Evolutionary conservation across 1,140 invertebrate genomes (phyloP), one percentile per base, ranked within the genome.

Genomic region (Drosophila suzukii): DNA sequence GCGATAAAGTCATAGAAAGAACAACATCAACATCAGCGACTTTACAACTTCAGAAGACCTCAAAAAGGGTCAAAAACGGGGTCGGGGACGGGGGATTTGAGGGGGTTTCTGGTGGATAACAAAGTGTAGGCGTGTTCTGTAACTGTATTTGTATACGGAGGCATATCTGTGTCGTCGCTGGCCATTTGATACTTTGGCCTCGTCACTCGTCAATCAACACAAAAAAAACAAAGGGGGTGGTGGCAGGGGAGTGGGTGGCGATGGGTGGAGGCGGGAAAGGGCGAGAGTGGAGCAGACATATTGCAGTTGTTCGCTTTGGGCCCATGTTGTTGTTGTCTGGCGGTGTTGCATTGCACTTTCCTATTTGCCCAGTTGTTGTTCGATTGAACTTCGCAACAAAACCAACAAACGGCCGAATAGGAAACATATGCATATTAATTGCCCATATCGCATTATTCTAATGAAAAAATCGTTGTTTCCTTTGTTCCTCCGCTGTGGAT

Each of bases 391-490:
- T 74, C 57, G 58, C 44, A 57, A 43, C 51, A 57, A 71, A 39
- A 56, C 36, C 65, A 58, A 71, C 67, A 71, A 58, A 71, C 15
- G 51, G 17, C 36, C 49, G 62, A 55, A 80, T 70, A 57, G 54
- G 61, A 86, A 88, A 83, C 83, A 88, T 76, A 83, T 88, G 83
- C 79, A 88, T 88, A 88, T 88, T 88, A 88, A 88, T 88, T 88
- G 72, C 79, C 81, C 55, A 76, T 75, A 65, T 60, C 60, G 51
- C 60, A 67, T 60, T 62, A 78, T 85, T 86, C 84, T 76, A 83
- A 79, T 80, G 81, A 84, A 83, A 58, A 62, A 63, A 71, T 65
- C 58, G 27, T 38, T 36, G 59, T 61, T 58, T 46, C 36, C 32
- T 60, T 49, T 66, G 67, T 70, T 53, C 24, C 55, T 13, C 32